Evolutionary conservation across 2,797 vertebrate species (phyloP), one percentile per base, ranked within the genome.

Genomic region (Phaenicophaeus curvirostris): DNA sequence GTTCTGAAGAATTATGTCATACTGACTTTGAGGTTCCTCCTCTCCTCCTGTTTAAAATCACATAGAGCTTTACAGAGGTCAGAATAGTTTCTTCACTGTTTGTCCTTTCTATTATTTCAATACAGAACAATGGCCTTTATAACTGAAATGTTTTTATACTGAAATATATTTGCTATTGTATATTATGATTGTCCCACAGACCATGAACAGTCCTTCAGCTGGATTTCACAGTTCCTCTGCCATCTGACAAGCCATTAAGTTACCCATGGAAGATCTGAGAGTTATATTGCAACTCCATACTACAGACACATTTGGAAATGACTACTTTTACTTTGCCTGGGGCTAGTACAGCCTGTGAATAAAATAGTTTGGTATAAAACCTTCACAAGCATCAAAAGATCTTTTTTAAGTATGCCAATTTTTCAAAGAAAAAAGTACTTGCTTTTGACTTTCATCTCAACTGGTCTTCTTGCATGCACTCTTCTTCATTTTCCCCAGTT

Each of bases 181-280:
- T 53, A 96, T 93, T 96, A 93, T 96, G 41, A 83, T 89, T 96
- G 75, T 46, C 72, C 72, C 53, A 79, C 14, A 79, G 92, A 96
- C 81, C 96, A 67, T 93, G 96, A 96, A 95, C 51, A 25, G 21
- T 37, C 10, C n/a, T 79, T 55, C 31, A 93, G 37, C 48, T 76
- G 57, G 21, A 73, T 87, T 92, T 94, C 57, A 86, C 67, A 50
- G 68, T 23, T 89, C 48, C 28, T 90, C 35, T 4, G 5, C n/a
- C 63, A 79, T 66, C 63, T 87, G 42, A 44, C 71, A 90, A 59
- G 37, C 33, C 44, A 57, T 24, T 72, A 28, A 77, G 11, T 58
- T 62, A 35, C 15, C 31, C 33, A 51, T 19, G 57, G 85, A 77
- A 85, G n/a, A 67, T 53, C 48, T 67, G 33, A 66, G 76, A 84